Evolutionary conservation across 2,888 invertebrate species (phyloP).

Genomic region (Harmothoe impar): DNA sequence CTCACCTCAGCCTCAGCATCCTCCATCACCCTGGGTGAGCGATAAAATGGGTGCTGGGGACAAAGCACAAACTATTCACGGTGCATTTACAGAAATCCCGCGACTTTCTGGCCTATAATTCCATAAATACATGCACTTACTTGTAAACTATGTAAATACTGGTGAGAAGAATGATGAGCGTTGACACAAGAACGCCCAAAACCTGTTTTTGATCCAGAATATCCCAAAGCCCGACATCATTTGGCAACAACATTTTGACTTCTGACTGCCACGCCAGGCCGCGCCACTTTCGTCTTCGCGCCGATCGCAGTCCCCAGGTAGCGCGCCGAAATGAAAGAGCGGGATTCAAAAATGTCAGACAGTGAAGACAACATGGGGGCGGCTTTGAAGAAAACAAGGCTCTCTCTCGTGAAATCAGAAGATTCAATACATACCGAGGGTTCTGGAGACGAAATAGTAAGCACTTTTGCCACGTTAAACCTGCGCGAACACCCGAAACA

Average conservation of each 20-base stretch:
- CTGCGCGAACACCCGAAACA: background rate
- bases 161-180: conserved; percentile 4
- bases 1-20: too few species aligned
- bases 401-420: conserved; percentile 69
- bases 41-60: too few species aligned
- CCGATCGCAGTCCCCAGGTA: background rate
- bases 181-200: conserved; percentile 27
- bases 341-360: conserved; percentile 76
- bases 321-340: conserved; percentile 50
- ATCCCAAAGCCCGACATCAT: conserved; percentile 26
- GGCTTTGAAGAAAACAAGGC: conserved; percentile 73
- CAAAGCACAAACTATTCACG: too few species aligned
- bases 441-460: conserved; percentile 86
- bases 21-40: too few species aligned
- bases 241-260: conserved; percentile 8
- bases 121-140: background rate
- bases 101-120: background rate
- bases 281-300: background rate
- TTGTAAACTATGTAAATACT: conserved; percentile 48
- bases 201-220: conserved; percentile 32
- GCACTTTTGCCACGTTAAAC: conserved; percentile 13
- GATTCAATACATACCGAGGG: conserved; percentile 85
- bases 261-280: background rate
- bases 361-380: conserved; percentile 77
- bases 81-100: too few species aligned